These are phyloP conservation scores for Scelioninae gen. 2 DNA, from an alignment of 2,888 invertebrate genomes.

Conservation along the genomic window DNA sequence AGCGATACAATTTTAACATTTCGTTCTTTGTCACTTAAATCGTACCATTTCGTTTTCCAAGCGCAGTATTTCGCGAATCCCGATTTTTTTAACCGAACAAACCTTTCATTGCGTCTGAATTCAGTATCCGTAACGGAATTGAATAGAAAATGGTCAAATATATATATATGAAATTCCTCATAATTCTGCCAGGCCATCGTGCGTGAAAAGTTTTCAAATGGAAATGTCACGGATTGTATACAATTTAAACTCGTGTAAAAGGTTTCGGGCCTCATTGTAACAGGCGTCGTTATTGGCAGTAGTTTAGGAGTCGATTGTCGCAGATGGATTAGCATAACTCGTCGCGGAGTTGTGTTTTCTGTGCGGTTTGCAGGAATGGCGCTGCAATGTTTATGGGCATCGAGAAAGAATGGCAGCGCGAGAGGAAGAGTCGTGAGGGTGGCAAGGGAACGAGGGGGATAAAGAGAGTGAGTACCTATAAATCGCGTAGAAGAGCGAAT, in stretches of 20 bases:
- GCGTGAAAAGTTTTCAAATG: constrained; percentile 55
- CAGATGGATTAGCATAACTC: constrained; percentile 59
- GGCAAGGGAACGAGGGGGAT: constrained; percentile 44
- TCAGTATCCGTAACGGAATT: constrained; percentile 33
- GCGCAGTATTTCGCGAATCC: no score
- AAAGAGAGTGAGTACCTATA: constrained; percentile 60
- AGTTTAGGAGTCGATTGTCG: constrained; percentile 60
- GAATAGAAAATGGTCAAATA: constrained; percentile 35
- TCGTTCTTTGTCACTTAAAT: no score
- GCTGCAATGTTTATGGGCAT: constrained; percentile 62
- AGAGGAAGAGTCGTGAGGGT: constrained; percentile 62
- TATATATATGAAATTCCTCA: constrained; percentile 45
- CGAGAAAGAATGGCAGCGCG: constrained; percentile 64
- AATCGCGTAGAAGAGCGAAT: constrained; percentile 64
- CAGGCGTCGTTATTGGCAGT: constrained; percentile 58
- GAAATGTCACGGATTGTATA: constrained; percentile 52
- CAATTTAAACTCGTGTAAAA: constrained; percentile 51
- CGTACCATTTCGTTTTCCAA: no score
- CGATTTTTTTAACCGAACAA: no score
- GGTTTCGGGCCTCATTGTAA: constrained; percentile 53
- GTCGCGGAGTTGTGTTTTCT: constrained; percentile 54
- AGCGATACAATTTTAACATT: no score
- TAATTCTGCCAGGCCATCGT: constrained; percentile 47
- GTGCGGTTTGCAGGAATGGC: constrained; percentile 60
- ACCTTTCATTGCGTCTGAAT: no score